phyloP scores from a whole-genome alignment of 2,797 vertebrate species.

The Helarctos malayanus region DNA sequence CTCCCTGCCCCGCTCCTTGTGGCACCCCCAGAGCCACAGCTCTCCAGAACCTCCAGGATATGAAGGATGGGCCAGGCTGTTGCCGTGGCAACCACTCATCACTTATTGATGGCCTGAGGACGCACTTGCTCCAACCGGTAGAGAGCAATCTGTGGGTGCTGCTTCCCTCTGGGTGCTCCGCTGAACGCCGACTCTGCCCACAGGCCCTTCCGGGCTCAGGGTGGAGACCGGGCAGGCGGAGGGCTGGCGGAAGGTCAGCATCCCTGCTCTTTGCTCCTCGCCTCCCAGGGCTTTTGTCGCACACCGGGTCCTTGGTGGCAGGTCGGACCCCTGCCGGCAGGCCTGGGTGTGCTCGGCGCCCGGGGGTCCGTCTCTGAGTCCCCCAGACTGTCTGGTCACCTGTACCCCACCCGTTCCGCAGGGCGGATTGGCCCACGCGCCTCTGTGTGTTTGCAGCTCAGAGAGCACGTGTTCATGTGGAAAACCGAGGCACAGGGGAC shows the following conservation, averaged over 20 bases:
- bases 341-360: accelerated
- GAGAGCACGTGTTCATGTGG: accelerated
- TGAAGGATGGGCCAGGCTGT: constrained; percentile 60
- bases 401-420: accelerated
- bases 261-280: background rate
- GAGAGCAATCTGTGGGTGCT: background rate
- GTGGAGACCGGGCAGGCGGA: accelerated
- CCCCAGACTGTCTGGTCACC: background rate
- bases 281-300: background rate
- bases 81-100: constrained; percentile 61
- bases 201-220: background rate
- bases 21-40: background rate
- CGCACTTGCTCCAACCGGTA: background rate
- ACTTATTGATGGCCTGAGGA: constrained; percentile 44
- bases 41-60: background rate
- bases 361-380: accelerated
- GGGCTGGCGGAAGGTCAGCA: accelerated
- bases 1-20: background rate
- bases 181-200: accelerated
- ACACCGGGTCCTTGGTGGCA: accelerated
- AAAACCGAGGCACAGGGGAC: background rate
- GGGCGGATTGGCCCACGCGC: accelerated
- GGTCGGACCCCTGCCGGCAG: accelerated
- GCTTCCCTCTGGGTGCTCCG: background rate
- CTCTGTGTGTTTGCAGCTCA: accelerated